Percentiles rank a stretch among this genome's conserved stretches.
Evolutionary conservation across 2,797 vertebrate species (phyloP).

Genomic region (Pachyuromys duprasi): DNA sequence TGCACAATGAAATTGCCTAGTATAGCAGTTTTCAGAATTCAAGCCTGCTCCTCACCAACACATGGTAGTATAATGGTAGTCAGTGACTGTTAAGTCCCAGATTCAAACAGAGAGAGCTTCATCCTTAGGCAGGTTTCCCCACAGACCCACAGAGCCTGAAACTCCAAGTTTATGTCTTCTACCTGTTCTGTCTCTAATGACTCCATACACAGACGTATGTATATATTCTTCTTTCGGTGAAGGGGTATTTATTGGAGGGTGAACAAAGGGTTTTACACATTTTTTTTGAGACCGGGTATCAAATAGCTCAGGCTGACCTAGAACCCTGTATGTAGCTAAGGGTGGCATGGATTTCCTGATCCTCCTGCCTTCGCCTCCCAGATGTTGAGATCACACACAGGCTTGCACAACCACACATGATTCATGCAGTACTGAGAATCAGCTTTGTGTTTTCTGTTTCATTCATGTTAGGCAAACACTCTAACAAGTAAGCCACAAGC

Average conservation of each 20-base stretch:
- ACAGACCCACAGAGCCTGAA: slow-evolving; percentile 1
- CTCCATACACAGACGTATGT: not conserved
- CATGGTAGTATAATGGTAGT: not conserved
- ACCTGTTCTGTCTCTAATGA: not conserved
- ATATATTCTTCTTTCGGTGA: too few relatives aligned
- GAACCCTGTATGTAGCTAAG: not conserved
- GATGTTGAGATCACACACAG: not conserved
- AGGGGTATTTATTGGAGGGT: not conserved
- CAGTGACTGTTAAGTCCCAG: not conserved
- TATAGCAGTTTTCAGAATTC: not conserved
- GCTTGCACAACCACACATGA: not conserved
- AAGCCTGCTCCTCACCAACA: not conserved
- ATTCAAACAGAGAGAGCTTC: not conserved
- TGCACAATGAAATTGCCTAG: not conserved
- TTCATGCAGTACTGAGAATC: not conserved
- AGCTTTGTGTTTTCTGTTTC: not conserved
- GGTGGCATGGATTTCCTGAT: not conserved
- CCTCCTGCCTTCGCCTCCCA: not conserved
- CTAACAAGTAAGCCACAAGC: not conserved
- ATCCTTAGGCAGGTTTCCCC: slow-evolving; percentile 13
- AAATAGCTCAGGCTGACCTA: not conserved
- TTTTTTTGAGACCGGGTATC: not conserved
- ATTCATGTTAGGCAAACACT: not conserved
- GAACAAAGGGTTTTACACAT: not conserved
- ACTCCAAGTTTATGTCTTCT: slow-evolving; percentile 22